Conservation (phyloP, 1,140 invertebrate genomes). For the Drosophila neocordata region DNA sequence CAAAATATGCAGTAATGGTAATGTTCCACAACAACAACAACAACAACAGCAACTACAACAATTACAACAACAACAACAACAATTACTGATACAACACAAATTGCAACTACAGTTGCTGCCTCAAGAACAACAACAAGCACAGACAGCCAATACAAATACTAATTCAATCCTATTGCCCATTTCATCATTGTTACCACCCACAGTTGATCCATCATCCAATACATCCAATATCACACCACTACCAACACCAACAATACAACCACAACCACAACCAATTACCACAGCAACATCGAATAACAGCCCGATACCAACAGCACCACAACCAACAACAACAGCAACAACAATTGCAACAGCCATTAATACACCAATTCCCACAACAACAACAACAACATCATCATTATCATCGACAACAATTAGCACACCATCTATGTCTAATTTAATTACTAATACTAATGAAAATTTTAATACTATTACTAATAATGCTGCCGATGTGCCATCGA, state of each 20-base stretch:
- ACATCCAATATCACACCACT: constrained; percentile 58
- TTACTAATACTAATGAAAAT: constrained; percentile 76
- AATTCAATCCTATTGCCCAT: constrained; percentile 72
- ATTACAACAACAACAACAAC: constrained; percentile 39
- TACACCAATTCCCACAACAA: constrained; percentile 30
- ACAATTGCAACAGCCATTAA: constrained; percentile 17
- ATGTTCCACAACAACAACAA: constrained; percentile 68
- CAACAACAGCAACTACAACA: constrained; percentile 31
- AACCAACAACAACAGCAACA: constrained; percentile 26
- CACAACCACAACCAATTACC: constrained; percentile 37
- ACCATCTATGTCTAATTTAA: constrained; percentile 60
- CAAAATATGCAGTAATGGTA: constrained; percentile 83
- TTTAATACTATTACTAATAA: constrained; percentile 78
- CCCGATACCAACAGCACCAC: constrained; percentile 19
- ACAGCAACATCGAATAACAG: constrained; percentile 7
- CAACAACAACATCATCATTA: constrained; percentile 15
- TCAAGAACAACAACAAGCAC: constrained; percentile 35
- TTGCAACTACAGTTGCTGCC: constrained; percentile 50
- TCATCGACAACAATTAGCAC: constrained; percentile 34
- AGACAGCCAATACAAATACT: constrained; percentile 47
- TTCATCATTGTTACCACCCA: constrained; percentile 75
- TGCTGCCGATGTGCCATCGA: constrained; percentile 61
- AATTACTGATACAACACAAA: constrained; percentile 45
- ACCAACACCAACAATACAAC: constrained; percentile 39
- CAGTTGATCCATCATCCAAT: constrained; percentile 66